Evolutionary conservation across 2,113 vertebrate species (phyloP), one percentile per base, ranked within the genome.

Genomic region (Halcyon malimbica): DNA sequence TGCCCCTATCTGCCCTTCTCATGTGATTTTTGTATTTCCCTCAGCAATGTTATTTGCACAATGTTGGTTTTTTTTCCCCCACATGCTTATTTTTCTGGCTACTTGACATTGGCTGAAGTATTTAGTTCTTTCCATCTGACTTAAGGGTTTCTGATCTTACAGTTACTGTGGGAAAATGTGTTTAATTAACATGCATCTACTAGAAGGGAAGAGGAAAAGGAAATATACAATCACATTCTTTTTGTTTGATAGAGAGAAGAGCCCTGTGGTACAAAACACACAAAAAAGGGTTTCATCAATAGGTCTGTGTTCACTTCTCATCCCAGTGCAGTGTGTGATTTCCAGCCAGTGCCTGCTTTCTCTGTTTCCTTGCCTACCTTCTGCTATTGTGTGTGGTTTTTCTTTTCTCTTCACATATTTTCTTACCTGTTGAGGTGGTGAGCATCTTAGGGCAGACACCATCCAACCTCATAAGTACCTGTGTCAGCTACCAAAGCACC

Each of bases 41-140:
- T 91, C 83, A 79, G 86, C 73, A 77, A 51, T 87, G 37, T 82
- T 85, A 93, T 95, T 93, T 96, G 91, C 83, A 87, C 90, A 87
- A 54, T 76, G 17, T 6, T 53, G 23, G 5, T 14, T 26, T 33
- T 60, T 85, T 85, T 93, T 80, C 41, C 16, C 16, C 60, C 89
- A 71, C 80, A 62, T 62, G 19, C 76, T 94, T 89, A 41, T 90
- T 94, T 90, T 82, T 90, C 76, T 95, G 95, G 88, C 80, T 90
- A 9, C 68, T 86, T 93, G 35, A 24, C 41, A 2, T 54, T 48
- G 85, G 71, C 90, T 90, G 79, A 89, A 92, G 90, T 68, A 15
- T 87, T 90, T 48, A 76, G 83, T 87, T 92, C 86, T 91, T 97
- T 96, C 92, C 93, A 69, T 94, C 91, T 95, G 85, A 96, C 70